Evolutionary conservation across 2,113 vertebrate genomes (phyloP), one percentile per base, ranked within the genome.

Genomic region (Delphinapterus leucas): DNA sequence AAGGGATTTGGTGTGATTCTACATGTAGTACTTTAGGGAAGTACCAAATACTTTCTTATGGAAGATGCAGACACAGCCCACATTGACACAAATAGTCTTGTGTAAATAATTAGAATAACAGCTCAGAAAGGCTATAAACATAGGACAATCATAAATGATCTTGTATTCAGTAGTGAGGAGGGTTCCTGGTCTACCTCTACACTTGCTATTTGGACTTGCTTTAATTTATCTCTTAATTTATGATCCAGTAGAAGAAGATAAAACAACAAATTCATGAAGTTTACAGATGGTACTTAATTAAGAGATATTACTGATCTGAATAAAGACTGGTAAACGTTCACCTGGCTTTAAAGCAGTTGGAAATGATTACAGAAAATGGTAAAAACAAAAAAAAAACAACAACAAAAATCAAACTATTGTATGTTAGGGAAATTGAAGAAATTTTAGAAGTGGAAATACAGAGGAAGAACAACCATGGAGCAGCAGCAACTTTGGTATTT

Each of bases 191-290:
- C 41, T 17, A 3, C 36, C 41, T 68, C 38, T 31, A 74, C 25
- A 13, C 31, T 73, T 77, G 49, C 83, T 67, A 0, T 83, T 87
- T 47, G 74, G 63, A 68, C 12, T 61, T 6, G 6, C 33, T 90
- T 95, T 90, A 81, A 94, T 85, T 85, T 90, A 25, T 44, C 49
- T 95, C 65, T 82, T 92, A 80, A 93, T 92, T 97, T 79, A 81
- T 70, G 49, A 92, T 21, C 36, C 67, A 90, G 61, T 47, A 81
- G 25, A 85, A 84, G 20, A 63, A 88, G 36, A 79, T 80, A 65
- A 92, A 90, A 36, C 73, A 88, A 44, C 28, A 90, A 74, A 88
- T 74, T 90, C 58, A 84, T 60, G 88, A 90, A 44, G 20, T 88
- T 94, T 94, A 68, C 88, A 92, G 84, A 92, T 60, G 93, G 81